A percentile compares a stretch with the other conserved stretches of the same genome.
Conservation (phyloP, 2,888 invertebrate genomes). For the Drosophila acutilabella region DNA sequence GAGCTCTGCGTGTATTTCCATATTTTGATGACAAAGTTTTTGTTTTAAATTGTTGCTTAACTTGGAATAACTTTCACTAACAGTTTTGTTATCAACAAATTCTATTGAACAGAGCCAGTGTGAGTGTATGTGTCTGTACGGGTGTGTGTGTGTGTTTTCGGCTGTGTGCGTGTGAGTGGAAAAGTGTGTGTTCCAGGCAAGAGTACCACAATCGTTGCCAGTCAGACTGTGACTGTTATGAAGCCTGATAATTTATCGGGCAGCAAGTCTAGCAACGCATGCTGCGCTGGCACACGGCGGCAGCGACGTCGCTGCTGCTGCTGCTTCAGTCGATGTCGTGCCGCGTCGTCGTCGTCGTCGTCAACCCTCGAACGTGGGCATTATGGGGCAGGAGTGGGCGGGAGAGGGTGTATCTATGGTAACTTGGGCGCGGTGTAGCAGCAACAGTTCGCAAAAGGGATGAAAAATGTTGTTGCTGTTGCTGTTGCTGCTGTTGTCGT, state of each 20-base stretch:
- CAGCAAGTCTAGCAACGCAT: slow-evolving; percentile 79
- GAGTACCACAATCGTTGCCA: slow-evolving; percentile 71
- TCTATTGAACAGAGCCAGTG: background rate
- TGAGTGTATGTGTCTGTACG: too few relatives aligned
- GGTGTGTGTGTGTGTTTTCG: slow-evolving; percentile 10
- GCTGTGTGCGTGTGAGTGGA: background rate
- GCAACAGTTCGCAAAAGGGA: slow-evolving; percentile 72
- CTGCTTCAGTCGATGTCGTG: slow-evolving; percentile 19
- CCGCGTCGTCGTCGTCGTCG: slow-evolving; percentile 33
- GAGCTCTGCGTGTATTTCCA: background rate
- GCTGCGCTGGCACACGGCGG: slow-evolving; percentile 53
- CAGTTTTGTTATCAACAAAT: slow-evolving; percentile 43
- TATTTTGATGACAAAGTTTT: background rate
- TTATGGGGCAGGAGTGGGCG: background rate
- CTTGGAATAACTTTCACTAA: slow-evolving; percentile 34
- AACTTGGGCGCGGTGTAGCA: slow-evolving; percentile 77
- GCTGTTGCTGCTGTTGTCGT: slow-evolving; percentile 12
- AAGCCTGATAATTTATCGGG: slow-evolving; percentile 83
- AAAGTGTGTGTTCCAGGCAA: slow-evolving; percentile 9
- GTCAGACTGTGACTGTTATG: slow-evolving; percentile 79
- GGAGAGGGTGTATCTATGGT: slow-evolving; percentile 67
- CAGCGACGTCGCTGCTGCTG: slow-evolving; percentile 31
- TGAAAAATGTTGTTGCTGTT: slow-evolving; percentile 56
- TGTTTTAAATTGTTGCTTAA: slow-evolving; percentile 1
- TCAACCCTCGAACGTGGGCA: slow-evolving; percentile 38